Conservation (phyloP, 2,888 invertebrate species). For the Galerucella calmariensis region DNA sequence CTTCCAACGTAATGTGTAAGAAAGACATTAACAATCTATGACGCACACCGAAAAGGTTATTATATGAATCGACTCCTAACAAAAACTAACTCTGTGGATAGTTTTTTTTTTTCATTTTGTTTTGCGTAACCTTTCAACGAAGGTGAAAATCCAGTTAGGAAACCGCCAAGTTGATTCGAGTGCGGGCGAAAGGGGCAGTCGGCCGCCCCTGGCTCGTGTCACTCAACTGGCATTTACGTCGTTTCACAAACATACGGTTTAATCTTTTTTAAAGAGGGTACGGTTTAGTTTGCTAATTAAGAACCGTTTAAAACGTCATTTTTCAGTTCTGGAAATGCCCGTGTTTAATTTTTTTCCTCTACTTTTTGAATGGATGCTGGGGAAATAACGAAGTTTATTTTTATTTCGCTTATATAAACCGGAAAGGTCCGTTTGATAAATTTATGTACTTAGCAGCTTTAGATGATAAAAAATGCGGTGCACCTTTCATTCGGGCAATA, state of each 20-base stretch:
- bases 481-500: not conserved
- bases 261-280: constrained; percentile 66
- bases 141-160: not conserved
- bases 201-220: constrained; percentile 57
- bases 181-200: constrained; percentile 23
- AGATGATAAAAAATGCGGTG: not conserved
- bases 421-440: constrained; percentile 5
- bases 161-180: constrained; percentile 1
- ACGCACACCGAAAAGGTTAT: too few relatives aligned
- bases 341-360: not conserved
- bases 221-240: constrained; percentile 64
- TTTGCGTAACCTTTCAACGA: not conserved
- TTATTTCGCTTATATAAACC: constrained; percentile 5
- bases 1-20: too few relatives aligned
- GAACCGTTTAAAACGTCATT: constrained; percentile 66
- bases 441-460: constrained; percentile 11
- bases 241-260: constrained; percentile 66
- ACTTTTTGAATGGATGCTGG: constrained; percentile 8
- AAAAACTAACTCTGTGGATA: too few relatives aligned
- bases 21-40: too few relatives aligned
- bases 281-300: constrained; percentile 66
- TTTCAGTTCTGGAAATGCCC: constrained; percentile 57
- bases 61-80: too few relatives aligned
- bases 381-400: constrained; percentile 18
- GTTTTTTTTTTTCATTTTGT: not conserved